Evolutionary conservation across 2,888 invertebrate species (phyloP).

Genomic region (Amiota mariae): DNA sequence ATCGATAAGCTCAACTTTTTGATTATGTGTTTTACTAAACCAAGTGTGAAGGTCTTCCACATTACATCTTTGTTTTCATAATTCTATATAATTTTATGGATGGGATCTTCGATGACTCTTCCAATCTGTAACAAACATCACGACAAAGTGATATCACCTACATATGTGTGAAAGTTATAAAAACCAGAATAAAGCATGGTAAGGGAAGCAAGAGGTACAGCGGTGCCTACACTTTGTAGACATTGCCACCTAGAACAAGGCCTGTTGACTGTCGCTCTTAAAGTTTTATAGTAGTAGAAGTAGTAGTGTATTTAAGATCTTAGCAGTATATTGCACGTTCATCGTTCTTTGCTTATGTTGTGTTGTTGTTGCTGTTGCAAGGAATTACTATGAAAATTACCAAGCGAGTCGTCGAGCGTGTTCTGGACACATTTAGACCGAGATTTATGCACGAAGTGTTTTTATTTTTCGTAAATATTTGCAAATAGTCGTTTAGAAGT

Average conservation of each 20-base stretch:
- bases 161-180: too few species aligned
- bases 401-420: constrained; percentile 14
- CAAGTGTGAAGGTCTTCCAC: too few species aligned
- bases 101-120: too few species aligned
- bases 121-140: too few species aligned
- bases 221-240: background rate
- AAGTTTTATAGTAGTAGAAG: constrained; percentile 2
- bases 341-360: constrained; percentile 2
- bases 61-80: too few species aligned
- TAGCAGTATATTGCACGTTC: constrained; percentile 13
- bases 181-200: too few species aligned
- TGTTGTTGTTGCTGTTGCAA: background rate
- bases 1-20: too few species aligned
- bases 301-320: background rate
- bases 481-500: constrained; percentile 26
- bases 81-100: too few species aligned
- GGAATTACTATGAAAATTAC: too few species aligned
- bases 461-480: constrained; percentile 32
- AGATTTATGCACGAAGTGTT: constrained; percentile 25
- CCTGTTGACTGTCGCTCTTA: constrained; percentile 5
- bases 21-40: too few species aligned
- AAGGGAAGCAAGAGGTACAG: too few species aligned
- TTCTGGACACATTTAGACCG: constrained; percentile 25
- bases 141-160: too few species aligned
- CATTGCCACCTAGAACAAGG: constrained; percentile 7